Base-by-base conservation (phyloP, 2,888 invertebrate genomes). In the Salticus scenicus region DNA sequence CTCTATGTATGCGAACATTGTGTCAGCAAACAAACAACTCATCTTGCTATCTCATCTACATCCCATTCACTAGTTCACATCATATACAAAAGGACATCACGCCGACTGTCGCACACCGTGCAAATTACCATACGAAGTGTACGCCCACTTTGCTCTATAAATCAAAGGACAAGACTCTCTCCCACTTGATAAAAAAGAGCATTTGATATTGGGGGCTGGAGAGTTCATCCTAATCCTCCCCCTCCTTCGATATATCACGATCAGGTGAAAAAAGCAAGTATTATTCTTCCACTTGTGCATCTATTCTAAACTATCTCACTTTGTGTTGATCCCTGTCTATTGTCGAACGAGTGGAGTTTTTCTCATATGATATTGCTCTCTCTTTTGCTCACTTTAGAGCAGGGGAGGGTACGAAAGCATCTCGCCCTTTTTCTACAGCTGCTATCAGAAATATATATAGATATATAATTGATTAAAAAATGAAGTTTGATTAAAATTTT, bases 201-300 rank as follows among this genome's bases (percentile, higher is more conserved):
- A 47, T 47, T 47, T 17, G 47, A 14, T 12, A 14, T 2, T 17
- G 17, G 47, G 47, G 47, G 47, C 12, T 10, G 8, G 47, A n/a
- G 12, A n/a, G 47, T 47, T 47, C 47, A 47, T 47, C 47, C 47
- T 82, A 82, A 82, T 82, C 82, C 75, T 24, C 70, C 82, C 75
- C 82, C 66, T 31, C 71, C 30, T 30, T 33, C 82, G 75, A 82
- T 82, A 75, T 82, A 82, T 82, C 82, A 82, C 82, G 82, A 82
- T 82, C 75, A 82, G 82, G 82, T 82, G 82, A 28, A 82, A 64
- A 37, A 75, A 75, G 75, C 31, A 70, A 70, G 82, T 76, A 82
- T 82, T 82, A 82, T 82, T 75, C 82, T 71, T 75, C 63, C 75
- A 82, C 75, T 82, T 82, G 82, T 82, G 71, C 2, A 37, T 47